Percentiles rank a stretch among this genome's conserved stretches.
These are phyloP conservation scores for Planiliza haematocheilus DNA, from an alignment of 2,113 vertebrate species.

Conservation along the genomic window DNA sequence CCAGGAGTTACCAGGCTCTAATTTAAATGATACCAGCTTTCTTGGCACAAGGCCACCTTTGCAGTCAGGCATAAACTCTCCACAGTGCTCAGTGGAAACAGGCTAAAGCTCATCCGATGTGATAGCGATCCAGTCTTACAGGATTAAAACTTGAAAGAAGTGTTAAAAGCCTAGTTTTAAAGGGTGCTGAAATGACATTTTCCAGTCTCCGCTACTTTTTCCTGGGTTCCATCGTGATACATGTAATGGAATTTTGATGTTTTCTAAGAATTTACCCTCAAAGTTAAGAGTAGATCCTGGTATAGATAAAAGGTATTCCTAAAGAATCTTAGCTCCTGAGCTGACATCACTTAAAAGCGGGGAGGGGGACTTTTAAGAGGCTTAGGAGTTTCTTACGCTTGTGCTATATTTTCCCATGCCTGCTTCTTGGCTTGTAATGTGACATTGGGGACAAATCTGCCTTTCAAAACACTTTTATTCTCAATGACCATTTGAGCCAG, in stretches of 20 bases:
- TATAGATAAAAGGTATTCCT: too few relatives aligned
- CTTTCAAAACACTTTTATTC: too few relatives aligned
- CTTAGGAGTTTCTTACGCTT: too few relatives aligned
- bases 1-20: not conserved
- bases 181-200: constrained; percentile 27
- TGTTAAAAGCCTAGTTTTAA: constrained; percentile 14
- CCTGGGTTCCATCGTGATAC: constrained; percentile 35
- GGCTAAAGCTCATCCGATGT: constrained; percentile 7
- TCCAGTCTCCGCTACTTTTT: constrained; percentile 20
- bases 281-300: too few relatives aligned
- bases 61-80: constrained; percentile 10
- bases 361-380: too few relatives aligned
- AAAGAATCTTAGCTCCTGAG: too few relatives aligned
- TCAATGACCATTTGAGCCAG: too few relatives aligned
- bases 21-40: constrained; percentile 26
- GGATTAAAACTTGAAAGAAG: constrained; percentile 13
- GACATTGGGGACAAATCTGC: too few relatives aligned
- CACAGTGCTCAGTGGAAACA: not conserved
- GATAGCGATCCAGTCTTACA: not conserved
- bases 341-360: too few relatives aligned
- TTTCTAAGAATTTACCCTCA: too few relatives aligned
- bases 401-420: too few relatives aligned
- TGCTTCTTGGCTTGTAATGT: too few relatives aligned
- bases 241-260: constrained; percentile 39
- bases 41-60: constrained; percentile 14